phyloP scores from a whole-genome alignment of 2,797 vertebrate species.

The Peromyscus nudipes region DNA sequence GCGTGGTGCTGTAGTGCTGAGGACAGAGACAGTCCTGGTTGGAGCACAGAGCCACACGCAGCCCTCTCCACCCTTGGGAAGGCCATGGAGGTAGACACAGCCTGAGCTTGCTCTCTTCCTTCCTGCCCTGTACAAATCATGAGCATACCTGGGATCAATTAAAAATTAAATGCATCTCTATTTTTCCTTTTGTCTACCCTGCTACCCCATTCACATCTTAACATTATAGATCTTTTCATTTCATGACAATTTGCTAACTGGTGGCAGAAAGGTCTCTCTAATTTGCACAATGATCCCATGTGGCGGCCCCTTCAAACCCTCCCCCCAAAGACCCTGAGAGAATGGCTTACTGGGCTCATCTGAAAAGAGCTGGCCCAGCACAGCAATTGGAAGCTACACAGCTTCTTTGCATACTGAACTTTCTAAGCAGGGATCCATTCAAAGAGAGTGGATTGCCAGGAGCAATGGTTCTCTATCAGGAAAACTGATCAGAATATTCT shows the following conservation, averaged over 20 bases:
- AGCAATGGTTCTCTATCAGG: background rate
- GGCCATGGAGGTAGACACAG: background rate
- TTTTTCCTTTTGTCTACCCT: background rate
- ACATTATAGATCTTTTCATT: background rate
- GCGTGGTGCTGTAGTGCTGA: background rate
- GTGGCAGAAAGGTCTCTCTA: background rate
- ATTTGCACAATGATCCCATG: background rate
- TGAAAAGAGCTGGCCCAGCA: background rate
- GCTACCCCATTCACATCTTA: background rate
- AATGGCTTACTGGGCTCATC: background rate
- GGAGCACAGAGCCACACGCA: background rate
- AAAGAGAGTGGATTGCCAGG: background rate
- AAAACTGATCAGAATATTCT: slow-evolving; percentile 5
- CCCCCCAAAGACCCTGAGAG: background rate
- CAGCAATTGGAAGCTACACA: background rate
- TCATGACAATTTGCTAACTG: background rate
- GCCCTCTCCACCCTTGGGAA: background rate
- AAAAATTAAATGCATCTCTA: background rate
- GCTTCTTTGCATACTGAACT: background rate
- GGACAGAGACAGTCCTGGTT: background rate
- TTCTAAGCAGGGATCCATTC: background rate
- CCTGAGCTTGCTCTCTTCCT: background rate
- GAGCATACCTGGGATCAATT: background rate
- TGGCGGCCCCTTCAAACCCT: background rate
- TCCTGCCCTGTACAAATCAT: background rate